A percentile compares a stretch with the other conserved stretches of the same genome.
These are phyloP conservation scores for Drusus annulatus DNA, from an alignment of 1,140 invertebrate genomes.

Conservation along the genomic window DNA sequence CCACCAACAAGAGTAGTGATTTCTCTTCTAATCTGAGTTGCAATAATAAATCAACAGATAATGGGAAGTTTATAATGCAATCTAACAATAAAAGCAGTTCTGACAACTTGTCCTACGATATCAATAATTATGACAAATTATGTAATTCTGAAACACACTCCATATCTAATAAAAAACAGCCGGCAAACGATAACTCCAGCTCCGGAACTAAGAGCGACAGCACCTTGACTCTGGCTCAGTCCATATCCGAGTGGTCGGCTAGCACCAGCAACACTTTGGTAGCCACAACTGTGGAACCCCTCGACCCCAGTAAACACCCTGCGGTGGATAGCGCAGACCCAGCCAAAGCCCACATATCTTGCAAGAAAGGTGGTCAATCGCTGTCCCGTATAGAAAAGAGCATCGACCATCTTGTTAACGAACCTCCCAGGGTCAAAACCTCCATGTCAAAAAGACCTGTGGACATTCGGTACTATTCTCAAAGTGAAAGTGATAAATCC, in stretches of 20 bases:
- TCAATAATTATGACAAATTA: conserved; percentile 73
- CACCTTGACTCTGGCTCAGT: conserved; percentile 74
- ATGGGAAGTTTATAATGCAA: conserved; percentile 61
- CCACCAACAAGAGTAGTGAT: conserved; percentile 64
- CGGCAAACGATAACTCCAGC: conserved; percentile 65
- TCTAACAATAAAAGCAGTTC: conserved; percentile 69
- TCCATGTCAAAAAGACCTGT: conserved; percentile 44
- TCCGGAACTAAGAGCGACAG: conserved; percentile 76
- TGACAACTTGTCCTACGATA: conserved; percentile 68
- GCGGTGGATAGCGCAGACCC: conserved; percentile 64
- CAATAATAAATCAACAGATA: conserved; percentile 65
- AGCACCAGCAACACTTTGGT: conserved; percentile 75
- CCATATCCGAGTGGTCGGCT: conserved; percentile 76
- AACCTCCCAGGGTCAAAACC: conserved; percentile 46
- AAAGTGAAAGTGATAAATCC: conserved; percentile 67
- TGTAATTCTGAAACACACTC: conserved; percentile 73
- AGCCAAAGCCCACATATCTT: not conserved
- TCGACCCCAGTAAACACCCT: conserved; percentile 71
- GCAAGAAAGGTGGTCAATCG: not conserved
- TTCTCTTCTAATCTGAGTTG: conserved; percentile 64
- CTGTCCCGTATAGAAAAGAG: conserved; percentile 10
- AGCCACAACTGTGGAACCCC: conserved; percentile 68
- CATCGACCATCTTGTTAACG: conserved; percentile 31
- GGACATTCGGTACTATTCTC: conserved; percentile 61
- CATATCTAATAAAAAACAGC: conserved; percentile 65